A percentile compares a stretch with the other conserved stretches of the same genome.
Evolutionary conservation across 2,113 vertebrate species (phyloP).

Genomic region (Rattus rattus): DNA sequence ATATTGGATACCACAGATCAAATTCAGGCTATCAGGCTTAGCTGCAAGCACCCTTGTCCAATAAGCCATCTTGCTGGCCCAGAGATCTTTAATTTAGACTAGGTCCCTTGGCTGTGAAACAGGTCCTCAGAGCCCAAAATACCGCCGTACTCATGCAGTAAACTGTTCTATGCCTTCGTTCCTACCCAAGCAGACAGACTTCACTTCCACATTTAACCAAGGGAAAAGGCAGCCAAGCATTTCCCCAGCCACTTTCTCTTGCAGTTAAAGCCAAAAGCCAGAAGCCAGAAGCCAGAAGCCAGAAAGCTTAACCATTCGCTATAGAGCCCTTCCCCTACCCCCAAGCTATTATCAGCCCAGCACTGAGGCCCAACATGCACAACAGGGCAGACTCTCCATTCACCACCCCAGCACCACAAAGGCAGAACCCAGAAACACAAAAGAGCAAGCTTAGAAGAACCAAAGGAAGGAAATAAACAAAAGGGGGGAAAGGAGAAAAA

Average conservation of each 20-base stretch:
- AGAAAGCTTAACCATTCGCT: conserved; percentile 38
- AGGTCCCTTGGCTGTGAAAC: background rate
- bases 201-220: background rate
- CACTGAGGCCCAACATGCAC: conserved; percentile 35
- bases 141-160: conserved; percentile 11
- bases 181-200: background rate
- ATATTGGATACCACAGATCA: background rate
- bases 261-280: conserved; percentile 53
- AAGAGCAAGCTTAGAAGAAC: conserved; percentile 23
- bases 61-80: background rate
- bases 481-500: background rate
- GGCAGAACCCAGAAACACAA: conserved; percentile 44
- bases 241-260: conserved; percentile 44
- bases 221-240: conserved; percentile 46
- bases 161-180: background rate
- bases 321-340: background rate
- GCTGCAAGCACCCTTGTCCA: background rate
- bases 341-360: conserved; percentile 41
- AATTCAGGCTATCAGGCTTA: background rate
- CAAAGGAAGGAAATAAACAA: background rate
- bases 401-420: background rate
- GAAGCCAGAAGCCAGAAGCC: conserved; percentile 59
- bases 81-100: background rate
- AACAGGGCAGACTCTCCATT: background rate
- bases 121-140: background rate